Evolutionary conservation across 2,797 vertebrate species (phyloP).

Genomic region (Lacerta agilis): DNA sequence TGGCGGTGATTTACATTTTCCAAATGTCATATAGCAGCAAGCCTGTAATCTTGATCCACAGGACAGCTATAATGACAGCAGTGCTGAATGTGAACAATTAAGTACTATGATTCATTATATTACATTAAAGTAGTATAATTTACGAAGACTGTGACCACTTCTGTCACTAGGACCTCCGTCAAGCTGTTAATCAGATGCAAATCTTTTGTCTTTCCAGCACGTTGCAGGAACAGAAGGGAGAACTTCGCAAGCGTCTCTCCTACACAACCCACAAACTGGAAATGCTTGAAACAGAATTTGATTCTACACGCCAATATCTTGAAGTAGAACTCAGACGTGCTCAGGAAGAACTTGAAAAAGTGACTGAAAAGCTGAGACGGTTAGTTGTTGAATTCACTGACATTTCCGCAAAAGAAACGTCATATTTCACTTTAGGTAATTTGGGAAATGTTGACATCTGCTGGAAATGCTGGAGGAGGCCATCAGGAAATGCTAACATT

Average conservation of each 20-base stretch:
- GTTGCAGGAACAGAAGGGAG: slow-evolving; percentile 95
- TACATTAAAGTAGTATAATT: slow-evolving; percentile 26
- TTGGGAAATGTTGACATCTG: not conserved
- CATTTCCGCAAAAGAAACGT: slow-evolving; percentile 7
- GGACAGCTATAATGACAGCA: not conserved
- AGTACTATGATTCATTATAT: slow-evolving; percentile 51
- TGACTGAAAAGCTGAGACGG: slow-evolving; percentile 94
- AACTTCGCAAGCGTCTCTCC: slow-evolving; percentile 92
- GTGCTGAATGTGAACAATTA: slow-evolving; percentile 13
- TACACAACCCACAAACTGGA: slow-evolving; percentile 95
- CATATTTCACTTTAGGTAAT: not conserved
- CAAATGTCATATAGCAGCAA: not conserved
- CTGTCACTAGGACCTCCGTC: slow-evolving; percentile 40
- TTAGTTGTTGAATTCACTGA: slow-evolving; percentile 66
- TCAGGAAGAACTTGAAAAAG: slow-evolving; percentile 96
- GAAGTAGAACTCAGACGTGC: slow-evolving; percentile 93
- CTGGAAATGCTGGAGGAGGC: not conserved
- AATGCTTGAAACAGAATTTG: slow-evolving; percentile 94
- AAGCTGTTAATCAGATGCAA: slow-evolving; percentile 66
- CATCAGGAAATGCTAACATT: not conserved
- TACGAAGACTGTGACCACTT: slow-evolving; percentile 45
- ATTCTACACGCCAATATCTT: slow-evolving; percentile 93
- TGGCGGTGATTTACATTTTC: not conserved
- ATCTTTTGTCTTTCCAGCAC: slow-evolving; percentile 83
- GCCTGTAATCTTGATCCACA: not conserved